Percentiles rank a stretch among this genome's conserved stretches.
These are phyloP conservation scores for Micrasema longulum DNA, from an alignment of 1,140 invertebrate species.

Conservation along the genomic window DNA sequence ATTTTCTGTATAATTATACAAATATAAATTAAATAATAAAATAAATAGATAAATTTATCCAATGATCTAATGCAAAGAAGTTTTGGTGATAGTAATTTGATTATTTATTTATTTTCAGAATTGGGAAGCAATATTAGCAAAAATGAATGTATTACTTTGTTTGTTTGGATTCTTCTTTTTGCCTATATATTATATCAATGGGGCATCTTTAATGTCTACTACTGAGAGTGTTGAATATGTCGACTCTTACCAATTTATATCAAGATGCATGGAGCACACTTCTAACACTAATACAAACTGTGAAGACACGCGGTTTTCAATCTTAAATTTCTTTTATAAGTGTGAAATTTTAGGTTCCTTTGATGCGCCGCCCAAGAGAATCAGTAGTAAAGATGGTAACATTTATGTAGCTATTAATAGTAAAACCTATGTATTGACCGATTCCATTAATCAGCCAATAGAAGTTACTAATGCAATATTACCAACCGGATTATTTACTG, in stretches of 20 bases:
- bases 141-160: background rate
- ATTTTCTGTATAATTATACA: no score
- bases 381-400: background rate
- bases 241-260: background rate
- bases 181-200: background rate
- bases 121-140: background rate
- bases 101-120: background rate
- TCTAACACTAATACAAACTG: conserved; percentile 6
- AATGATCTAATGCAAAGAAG: no score
- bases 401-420: conserved; percentile 4
- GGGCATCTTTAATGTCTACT: background rate
- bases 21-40: no score
- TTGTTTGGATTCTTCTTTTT: background rate
- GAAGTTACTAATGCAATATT: conserved; percentile 15
- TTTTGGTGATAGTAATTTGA: no score
- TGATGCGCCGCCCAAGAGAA: conserved; percentile 3
- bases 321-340: conserved; percentile 7
- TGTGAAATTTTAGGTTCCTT: conserved; percentile 2
- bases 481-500: conserved; percentile 1
- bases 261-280: background rate
- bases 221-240: background rate
- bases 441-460: background rate
- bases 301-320: conserved; percentile 5
- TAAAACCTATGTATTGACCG: conserved; percentile 5
- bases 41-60: no score